Conservation (phyloP, 2,113 vertebrate genomes). For the Cariama cristata region DNA sequence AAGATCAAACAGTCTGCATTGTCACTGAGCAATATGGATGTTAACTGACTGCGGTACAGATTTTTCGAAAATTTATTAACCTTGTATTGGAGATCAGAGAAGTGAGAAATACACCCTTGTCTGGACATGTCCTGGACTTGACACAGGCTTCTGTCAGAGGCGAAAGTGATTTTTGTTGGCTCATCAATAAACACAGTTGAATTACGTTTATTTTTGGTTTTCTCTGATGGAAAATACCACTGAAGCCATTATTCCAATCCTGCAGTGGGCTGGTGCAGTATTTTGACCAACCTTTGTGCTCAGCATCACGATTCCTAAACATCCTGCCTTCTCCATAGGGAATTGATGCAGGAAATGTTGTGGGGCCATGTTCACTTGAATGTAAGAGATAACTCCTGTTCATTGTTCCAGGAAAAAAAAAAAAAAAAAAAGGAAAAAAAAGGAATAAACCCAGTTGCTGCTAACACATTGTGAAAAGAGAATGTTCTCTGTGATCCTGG, state of each 20-base stretch:
- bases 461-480: neutral
- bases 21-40: slow-evolving; percentile 28
- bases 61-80: slow-evolving; percentile 7
- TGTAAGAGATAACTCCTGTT: slow-evolving; percentile 42
- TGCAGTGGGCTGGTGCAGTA: neutral
- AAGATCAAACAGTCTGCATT: slow-evolving; percentile 64
- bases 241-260: slow-evolving; percentile 8
- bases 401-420: slow-evolving; percentile 1
- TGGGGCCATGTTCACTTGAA: slow-evolving; percentile 24
- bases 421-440: neutral
- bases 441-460: neutral
- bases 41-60: slow-evolving; percentile 27
- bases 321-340: slow-evolving; percentile 58
- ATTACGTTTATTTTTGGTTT: slow-evolving; percentile 19
- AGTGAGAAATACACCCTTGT: neutral
- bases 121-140: neutral
- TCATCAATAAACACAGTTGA: neutral
- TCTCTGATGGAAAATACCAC: slow-evolving; percentile 30
- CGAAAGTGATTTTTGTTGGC: neutral
- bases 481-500: neutral
- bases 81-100: neutral
- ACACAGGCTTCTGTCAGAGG: neutral
- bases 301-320: slow-evolving; percentile 28
- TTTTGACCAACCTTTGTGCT: slow-evolving; percentile 56
- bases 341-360: slow-evolving; percentile 59